A percentile compares a stretch with the other conserved stretches of the same genome.
These are phyloP conservation scores for Drosophila demipolita DNA, from an alignment of 2,888 invertebrate genomes.

Conservation along the genomic window DNA sequence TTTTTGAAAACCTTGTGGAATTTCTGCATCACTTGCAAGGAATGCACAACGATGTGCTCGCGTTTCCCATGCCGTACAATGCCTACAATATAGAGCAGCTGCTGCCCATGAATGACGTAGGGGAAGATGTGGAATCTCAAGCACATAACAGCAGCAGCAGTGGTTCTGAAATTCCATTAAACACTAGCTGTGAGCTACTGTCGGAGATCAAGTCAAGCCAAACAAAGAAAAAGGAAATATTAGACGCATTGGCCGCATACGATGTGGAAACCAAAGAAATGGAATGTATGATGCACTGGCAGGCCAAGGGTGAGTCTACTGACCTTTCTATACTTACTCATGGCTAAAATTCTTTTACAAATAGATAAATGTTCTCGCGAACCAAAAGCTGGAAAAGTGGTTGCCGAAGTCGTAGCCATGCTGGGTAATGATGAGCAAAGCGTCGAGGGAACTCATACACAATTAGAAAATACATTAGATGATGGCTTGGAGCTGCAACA, in stretches of 20 bases:
- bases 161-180: constrained; percentile 11
- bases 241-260: constrained; percentile 6
- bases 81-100: constrained; percentile 70
- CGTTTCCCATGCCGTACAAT: constrained; percentile 45
- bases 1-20: constrained; percentile 46
- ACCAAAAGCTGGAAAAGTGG: background rate
- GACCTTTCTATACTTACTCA: background rate
- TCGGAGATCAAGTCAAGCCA: background rate
- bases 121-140: constrained; percentile 2
- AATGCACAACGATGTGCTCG: constrained; percentile 54
- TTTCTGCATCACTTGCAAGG: constrained; percentile 67
- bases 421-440: constrained; percentile 13
- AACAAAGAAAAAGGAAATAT: constrained; percentile 7
- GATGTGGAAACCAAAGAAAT: constrained; percentile 18
- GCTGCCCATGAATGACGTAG: constrained; percentile 21
- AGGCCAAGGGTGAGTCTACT: constrained; percentile 17
- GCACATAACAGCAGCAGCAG: constrained; percentile 19
- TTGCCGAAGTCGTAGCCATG: constrained; percentile 45
- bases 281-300: constrained; percentile 4
- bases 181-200: background rate
- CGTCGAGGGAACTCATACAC: background rate
- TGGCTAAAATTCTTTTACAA: background rate
- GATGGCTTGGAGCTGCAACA: constrained; percentile 4
- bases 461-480: background rate
- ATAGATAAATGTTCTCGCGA: background rate